Percentiles rank a stretch among this genome's conserved stretches.
These are phyloP conservation scores for Ibycter americanus DNA, from an alignment of 2,797 vertebrate genomes.

Conservation along the genomic window DNA sequence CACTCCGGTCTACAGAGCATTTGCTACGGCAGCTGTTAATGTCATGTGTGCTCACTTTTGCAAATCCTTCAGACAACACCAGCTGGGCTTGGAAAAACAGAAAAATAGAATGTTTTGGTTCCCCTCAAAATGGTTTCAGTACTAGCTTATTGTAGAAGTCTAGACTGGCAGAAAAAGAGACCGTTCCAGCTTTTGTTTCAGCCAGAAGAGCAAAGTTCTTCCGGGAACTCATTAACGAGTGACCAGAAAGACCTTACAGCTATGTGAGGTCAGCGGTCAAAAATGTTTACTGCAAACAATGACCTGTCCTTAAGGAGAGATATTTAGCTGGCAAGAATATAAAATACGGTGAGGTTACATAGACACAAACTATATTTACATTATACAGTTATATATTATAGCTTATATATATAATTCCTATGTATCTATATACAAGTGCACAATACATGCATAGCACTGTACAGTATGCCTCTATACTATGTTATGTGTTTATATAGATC, in stretches of 20 bases:
- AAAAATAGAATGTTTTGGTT: not conserved
- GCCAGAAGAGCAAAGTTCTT: not conserved
- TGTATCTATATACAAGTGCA: not conserved
- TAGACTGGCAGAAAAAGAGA: not conserved
- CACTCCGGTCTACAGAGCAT: not conserved
- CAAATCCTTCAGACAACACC: not conserved
- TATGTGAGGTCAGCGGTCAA: not conserved
- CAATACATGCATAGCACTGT: not conserved
- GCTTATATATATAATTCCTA: not conserved
- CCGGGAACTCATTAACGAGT: slow-evolving; percentile 9
- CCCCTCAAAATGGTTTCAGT: not conserved
- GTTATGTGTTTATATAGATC: not conserved
- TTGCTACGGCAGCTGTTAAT: not conserved
- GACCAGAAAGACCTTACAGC: not conserved
- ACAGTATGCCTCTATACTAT: not conserved
- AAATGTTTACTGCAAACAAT: not conserved
- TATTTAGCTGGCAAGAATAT: not conserved
- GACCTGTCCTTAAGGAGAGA: not conserved
- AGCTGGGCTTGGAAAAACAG: not conserved
- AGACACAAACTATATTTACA: not conserved
- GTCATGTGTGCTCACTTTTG: not conserved
- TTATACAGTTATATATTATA: not conserved
- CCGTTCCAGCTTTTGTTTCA: not conserved
- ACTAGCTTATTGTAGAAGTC: not conserved
- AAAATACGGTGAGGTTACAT: not conserved